phyloP scores from a whole-genome alignment of 2,113 vertebrate genomes.

The Phalacrocorax pelagicus region DNA sequence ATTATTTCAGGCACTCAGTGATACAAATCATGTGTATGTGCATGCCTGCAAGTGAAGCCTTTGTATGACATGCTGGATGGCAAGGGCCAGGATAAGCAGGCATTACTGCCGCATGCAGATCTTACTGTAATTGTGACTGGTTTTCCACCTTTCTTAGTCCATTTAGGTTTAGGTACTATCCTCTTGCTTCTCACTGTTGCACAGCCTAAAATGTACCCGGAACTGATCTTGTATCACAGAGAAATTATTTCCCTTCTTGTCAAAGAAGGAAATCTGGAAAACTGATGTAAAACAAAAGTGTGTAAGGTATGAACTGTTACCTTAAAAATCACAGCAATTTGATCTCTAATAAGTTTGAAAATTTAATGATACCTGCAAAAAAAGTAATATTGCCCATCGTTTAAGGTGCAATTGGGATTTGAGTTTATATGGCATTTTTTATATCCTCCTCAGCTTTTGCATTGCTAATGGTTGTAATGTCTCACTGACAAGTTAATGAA shows the following conservation, averaged over 20 bases:
- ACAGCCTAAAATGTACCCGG: background rate
- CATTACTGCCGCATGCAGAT: background rate
- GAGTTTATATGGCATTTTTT: background rate
- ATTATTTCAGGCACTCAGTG: background rate
- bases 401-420: background rate
- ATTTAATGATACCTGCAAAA: background rate
- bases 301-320: background rate
- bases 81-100: background rate
- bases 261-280: background rate
- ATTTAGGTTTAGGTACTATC: background rate
- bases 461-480: background rate
- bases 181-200: background rate
- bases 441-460: background rate
- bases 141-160: background rate
- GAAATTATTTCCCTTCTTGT: background rate
- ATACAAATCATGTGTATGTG: accelerated
- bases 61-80: background rate
- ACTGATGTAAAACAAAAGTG: background rate
- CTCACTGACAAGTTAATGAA: background rate
- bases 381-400: background rate
- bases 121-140: background rate
- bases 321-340: background rate
- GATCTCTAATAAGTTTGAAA: background rate
- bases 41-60: background rate
- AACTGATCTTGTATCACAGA: background rate